Conservation (phyloP, 2,888 invertebrate genomes). For the Cephonodes hylas region DNA sequence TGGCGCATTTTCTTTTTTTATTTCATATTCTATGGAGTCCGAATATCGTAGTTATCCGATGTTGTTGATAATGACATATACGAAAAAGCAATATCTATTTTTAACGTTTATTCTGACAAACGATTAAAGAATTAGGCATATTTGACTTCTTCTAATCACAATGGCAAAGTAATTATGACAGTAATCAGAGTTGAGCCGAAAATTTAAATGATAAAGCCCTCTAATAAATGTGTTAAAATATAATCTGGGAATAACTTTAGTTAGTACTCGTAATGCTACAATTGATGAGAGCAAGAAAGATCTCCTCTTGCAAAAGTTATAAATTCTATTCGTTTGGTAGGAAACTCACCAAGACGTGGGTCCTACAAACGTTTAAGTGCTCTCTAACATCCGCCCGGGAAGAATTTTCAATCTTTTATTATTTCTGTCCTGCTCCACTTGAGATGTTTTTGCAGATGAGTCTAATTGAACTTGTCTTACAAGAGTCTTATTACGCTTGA, state of each 20-base stretch:
- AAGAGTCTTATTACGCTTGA: conserved; percentile 10
- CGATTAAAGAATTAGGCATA: too few species aligned
- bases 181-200: conserved; percentile 1
- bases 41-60: too few species aligned
- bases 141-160: conserved; percentile 19
- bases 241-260: conserved; percentile 10
- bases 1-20: too few species aligned
- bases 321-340: conserved; percentile 39
- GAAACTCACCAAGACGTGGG: conserved; percentile 37
- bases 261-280: too few species aligned
- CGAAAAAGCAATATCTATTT: too few species aligned
- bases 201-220: background rate
- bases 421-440: conserved; percentile 26
- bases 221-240: conserved; percentile 5
- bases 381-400: conserved; percentile 34
- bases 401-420: conserved; percentile 42
- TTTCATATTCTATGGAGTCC: too few species aligned
- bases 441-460: conserved; percentile 19
- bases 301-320: conserved; percentile 38
- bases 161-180: background rate
- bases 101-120: too few species aligned
- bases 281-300: conserved; percentile 37
- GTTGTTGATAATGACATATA: too few species aligned
- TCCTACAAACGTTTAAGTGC: conserved; percentile 41
- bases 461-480: conserved; percentile 18